Evolutionary conservation across 2,888 invertebrate species (phyloP), one percentile per base, ranked within the genome.

Genomic region (Protodeltote pygarga): DNA sequence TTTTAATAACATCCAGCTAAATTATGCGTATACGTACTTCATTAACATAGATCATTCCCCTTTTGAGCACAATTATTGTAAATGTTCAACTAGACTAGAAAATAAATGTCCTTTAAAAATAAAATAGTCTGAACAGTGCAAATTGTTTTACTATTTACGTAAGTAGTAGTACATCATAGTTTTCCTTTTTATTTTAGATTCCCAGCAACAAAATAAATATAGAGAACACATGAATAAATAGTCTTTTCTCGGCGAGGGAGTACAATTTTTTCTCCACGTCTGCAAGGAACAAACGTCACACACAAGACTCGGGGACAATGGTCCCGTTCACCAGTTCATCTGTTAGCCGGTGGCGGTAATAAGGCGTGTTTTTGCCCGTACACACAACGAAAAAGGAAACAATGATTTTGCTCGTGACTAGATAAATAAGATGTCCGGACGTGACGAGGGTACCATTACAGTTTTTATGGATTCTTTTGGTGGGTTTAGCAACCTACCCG

Each of bases 391-490:
- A 81, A 85, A 87, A 83, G 83, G 83, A 88, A 87, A 90, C 90
- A 88, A 89, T 89, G 87, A 89, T 87, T 87, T 89, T 84, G 82
- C 80, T 80, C 79, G 83, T 85, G 87, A 86, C 87, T 89, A 89
- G 88, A 89, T 89, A 91, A 90, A 89, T 89, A 89, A 89, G 86
- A 89, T 83, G 88, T 87, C 86, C 79, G 79, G 71, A 82, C 84
- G 86, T 90, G 90, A 91, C 85, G 81, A 87, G 91, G 90, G 89
- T 89, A 78, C 78, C 81, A 84, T 86, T 86, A 85, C 82, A 83
- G 82, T 88, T 89, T 89, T 89, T 88, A 87, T 83, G 78, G 87
- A 86, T 85, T 86, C 85, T 85, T 85, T 87, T 81, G 85, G 80
- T 77, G 75, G 71, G 72, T 71, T 70, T 68, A 73, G 69, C 72